Percentiles rank a stretch among this genome's conserved stretches.
Evolutionary conservation across 2,113 vertebrate genomes (phyloP).

Genomic region (Tautogolabrus adspersus): DNA sequence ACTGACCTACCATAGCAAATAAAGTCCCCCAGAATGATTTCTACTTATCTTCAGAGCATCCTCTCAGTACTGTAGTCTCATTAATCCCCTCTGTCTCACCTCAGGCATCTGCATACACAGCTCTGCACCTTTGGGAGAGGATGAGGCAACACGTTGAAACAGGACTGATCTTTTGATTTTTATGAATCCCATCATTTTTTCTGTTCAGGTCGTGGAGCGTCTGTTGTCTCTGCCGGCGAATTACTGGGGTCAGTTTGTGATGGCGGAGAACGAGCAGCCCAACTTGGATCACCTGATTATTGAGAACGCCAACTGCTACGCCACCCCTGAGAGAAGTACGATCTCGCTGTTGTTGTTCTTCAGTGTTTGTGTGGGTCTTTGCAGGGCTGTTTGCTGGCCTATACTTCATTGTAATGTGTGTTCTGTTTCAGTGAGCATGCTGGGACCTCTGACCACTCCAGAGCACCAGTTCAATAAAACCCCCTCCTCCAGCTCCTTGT

Average conservation of each 20-base stretch:
- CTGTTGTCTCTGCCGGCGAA: conserved; percentile 88
- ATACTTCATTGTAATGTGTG: conserved; percentile 29
- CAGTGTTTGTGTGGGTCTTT: background rate
- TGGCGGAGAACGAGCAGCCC: conserved; percentile 86
- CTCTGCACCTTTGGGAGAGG: background rate
- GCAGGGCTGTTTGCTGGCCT: background rate
- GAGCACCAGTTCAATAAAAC: conserved; percentile 94
- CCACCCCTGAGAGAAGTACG: conserved; percentile 92
- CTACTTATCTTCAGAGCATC: background rate
- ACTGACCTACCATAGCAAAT: background rate
- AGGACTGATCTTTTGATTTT: conserved; percentile 1
- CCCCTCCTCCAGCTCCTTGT: conserved; percentile 92
- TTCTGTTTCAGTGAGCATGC: conserved; percentile 88
- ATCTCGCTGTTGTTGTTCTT: background rate
- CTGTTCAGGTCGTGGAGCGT: conserved; percentile 90
- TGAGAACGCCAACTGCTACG: conserved; percentile 91
- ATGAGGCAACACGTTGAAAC: conserved; percentile 60
- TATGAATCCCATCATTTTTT: background rate
- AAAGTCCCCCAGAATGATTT: background rate
- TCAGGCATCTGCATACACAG: background rate
- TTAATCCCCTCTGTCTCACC: conserved; percentile 23
- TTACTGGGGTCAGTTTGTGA: conserved; percentile 93
- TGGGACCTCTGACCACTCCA: conserved; percentile 95
- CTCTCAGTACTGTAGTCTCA: background rate
- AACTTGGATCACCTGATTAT: conserved; percentile 87